These are phyloP conservation scores for Hippocampus abdominalis DNA, from an alignment of 2,113 vertebrate species.

Conservation along the genomic window DNA sequence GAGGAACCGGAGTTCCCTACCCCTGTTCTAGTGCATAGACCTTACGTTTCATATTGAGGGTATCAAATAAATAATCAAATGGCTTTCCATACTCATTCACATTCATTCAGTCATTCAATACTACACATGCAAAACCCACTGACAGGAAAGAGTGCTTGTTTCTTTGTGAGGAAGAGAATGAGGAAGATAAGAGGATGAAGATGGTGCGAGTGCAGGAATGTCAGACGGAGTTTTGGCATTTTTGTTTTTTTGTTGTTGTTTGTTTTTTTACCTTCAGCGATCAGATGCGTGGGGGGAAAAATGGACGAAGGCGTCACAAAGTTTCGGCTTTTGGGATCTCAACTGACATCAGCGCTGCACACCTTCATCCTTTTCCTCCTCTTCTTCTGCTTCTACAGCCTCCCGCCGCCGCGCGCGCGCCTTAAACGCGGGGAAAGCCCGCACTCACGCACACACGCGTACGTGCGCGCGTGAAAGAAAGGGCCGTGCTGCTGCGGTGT, in stretches of 20 bases:
- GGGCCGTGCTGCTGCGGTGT: neutral
- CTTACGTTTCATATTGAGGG: neutral
- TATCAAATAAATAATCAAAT: neutral
- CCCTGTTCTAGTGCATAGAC: neutral
- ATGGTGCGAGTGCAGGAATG: neutral
- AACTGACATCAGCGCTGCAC: neutral
- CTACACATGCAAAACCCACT: neutral
- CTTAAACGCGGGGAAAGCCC: slow-evolving; percentile 5
- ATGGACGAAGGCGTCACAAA: slow-evolving; percentile 5
- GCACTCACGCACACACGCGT: neutral
- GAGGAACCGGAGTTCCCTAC: no score
- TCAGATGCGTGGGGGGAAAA: neutral
- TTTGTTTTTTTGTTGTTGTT: neutral
- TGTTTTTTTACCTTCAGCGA: neutral
- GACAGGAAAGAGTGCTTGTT: neutral
- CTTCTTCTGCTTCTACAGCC: slow-evolving; percentile 5
- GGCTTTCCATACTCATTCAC: neutral
- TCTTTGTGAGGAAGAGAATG: neutral
- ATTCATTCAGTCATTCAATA: neutral
- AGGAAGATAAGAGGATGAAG: neutral
- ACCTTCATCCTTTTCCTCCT: slow-evolving; percentile 14
- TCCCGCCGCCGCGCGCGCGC: neutral
- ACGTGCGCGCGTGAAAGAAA: neutral
- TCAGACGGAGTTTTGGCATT: neutral
- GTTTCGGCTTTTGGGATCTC: slow-evolving; percentile 2